Base-by-base conservation (phyloP, 2,797 vertebrate species). In the Chaunax sp. region DNA sequence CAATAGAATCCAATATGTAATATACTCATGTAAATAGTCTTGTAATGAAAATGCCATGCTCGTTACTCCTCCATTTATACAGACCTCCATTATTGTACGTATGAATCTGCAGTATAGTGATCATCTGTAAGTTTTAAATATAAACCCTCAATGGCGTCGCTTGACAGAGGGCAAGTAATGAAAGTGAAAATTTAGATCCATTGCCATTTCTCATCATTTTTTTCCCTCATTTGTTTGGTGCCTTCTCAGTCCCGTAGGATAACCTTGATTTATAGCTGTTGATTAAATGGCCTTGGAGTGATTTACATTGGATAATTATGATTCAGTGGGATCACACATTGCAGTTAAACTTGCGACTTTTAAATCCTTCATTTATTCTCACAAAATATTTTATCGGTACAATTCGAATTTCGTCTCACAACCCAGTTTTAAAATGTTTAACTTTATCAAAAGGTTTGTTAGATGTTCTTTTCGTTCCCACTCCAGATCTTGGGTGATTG, bases 401-500 rank as follows among this genome's bases (percentile, higher is more conserved):
- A 40, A 4, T 23, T 37, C 7, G 10, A 1, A 28, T 5, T 16
- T 6, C 13, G 16, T 15, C 12, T 14, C 22, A 37, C 28, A 8
- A n/a, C n/a, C n/a, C n/a, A n/a, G n/a, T n/a, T 7, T n/a, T 3
- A n/a, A 9, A 30, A 9, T 30, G 28, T 30, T 30, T 23, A 50
- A 14, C 47, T 10, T 50, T 4, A 8, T 28, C 49, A 10, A 12
- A 22, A 13, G 41, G 1, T 26, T 64, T 69, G 5, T 68, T 20
- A 62, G 18, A 50, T 1, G 14, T 14, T 52, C 2, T 76, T 1
- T 54, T 72, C 30, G 7, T 64, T 52, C 61, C 3, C 64, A 0
- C 85, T 85, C 22, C 90, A 99, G 98, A 90, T 99, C 98, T 1
- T 99, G 98, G 98, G 97, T 99, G 86, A 98, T 99, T 69, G 98